Evolutionary conservation across 2,797 vertebrate species (phyloP).

Genomic region (Halcyon badia): DNA sequence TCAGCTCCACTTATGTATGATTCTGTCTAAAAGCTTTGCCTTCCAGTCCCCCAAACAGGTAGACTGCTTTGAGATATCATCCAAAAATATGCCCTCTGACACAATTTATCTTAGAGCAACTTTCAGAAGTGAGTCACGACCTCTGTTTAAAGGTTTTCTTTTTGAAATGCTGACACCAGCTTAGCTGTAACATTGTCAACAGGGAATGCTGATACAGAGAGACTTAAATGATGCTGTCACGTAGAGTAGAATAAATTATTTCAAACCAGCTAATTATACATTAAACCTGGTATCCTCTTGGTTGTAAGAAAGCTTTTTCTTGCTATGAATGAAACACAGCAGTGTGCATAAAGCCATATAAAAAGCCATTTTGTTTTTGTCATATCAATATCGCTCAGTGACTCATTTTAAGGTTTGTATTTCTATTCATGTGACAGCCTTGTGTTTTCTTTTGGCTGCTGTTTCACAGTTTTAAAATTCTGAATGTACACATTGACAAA

Average conservation of each 20-base stretch:
- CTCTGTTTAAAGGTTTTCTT: conserved; percentile 22
- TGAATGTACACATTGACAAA: neutral
- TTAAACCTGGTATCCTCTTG: neutral
- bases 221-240: conserved; percentile 44
- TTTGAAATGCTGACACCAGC: conserved; percentile 19
- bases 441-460: neutral
- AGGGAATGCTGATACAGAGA: neutral
- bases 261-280: conserved; percentile 69
- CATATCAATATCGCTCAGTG: neutral
- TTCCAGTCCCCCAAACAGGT: neutral
- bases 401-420: neutral
- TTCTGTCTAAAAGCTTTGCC: neutral
- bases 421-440: neutral
- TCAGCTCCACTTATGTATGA: neutral
- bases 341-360: neutral
- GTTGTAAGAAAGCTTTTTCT: neutral
- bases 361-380: neutral
- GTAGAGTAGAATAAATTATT: conserved; percentile 54
- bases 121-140: neutral
- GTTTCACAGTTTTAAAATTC: conserved; percentile 16
- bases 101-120: neutral
- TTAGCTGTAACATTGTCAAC: neutral
- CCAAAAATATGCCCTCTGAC: neutral
- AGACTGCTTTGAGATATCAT: neutral
- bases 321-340: neutral